Evolutionary conservation across 2,797 vertebrate species (phyloP).

Genomic region (Coregonus suidteri): DNA sequence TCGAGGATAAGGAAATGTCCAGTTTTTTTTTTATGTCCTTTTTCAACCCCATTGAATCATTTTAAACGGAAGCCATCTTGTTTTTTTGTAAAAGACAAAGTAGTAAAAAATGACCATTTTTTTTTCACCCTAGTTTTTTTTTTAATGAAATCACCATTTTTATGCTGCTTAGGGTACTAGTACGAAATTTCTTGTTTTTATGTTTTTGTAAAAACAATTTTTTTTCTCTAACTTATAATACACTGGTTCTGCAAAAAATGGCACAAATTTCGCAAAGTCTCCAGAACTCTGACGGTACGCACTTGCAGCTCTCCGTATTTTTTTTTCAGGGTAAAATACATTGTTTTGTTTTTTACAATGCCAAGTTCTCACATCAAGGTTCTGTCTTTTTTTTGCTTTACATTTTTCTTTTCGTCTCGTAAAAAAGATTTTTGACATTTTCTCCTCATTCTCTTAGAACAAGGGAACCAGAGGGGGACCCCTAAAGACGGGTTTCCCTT

Average conservation of each 20-base stretch:
- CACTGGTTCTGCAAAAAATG: constrained; percentile 64
- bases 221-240: constrained; percentile 43
- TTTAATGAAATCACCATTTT: too few species aligned
- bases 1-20: constrained; percentile 85
- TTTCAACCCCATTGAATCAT: too few species aligned
- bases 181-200: not conserved
- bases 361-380: not conserved
- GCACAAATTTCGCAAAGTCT: constrained; percentile 62
- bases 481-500: constrained; percentile 60
- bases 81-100: too few species aligned
- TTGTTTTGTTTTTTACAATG: not conserved
- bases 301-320: constrained; percentile 72
- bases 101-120: not conserved
- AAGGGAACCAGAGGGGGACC: constrained; percentile 50
- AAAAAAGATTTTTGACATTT: not conserved
- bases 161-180: too few species aligned
- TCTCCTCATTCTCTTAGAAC: constrained; percentile 42
- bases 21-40: too few species aligned
- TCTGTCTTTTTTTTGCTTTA: not conserved
- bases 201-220: not conserved
- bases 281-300: constrained; percentile 76
- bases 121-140: not conserved
- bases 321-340: constrained; percentile 77
- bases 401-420: not conserved
- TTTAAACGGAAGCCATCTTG: too few species aligned